These are phyloP conservation scores for Scomber scombrus DNA, from an alignment of 2,113 vertebrate species.

Conservation along the genomic window DNA sequence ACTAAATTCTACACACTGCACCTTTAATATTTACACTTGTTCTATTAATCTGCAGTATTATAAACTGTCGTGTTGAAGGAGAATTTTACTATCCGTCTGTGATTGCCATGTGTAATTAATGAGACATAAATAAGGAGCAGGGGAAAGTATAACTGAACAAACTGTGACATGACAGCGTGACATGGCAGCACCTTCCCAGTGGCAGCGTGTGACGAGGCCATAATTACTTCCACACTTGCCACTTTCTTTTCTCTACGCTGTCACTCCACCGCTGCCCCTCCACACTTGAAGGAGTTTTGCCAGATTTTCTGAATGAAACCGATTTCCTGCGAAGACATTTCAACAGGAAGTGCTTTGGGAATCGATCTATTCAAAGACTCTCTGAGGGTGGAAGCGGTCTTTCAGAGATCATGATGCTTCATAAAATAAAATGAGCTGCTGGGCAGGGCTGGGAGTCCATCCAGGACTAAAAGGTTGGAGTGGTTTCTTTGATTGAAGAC, in stretches of 20 bases:
- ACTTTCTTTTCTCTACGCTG: background rate
- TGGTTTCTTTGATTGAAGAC: background rate
- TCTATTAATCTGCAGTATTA: too few relatives aligned
- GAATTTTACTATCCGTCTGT: too few relatives aligned
- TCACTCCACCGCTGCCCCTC: constrained; percentile 2
- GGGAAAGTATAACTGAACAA: too few relatives aligned
- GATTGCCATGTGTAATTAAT: too few relatives aligned
- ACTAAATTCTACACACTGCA: too few relatives aligned
- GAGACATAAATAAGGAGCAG: too few relatives aligned
- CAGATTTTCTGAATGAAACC: constrained; percentile 29
- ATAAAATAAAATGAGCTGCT: background rate
- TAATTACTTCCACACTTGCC: constrained; percentile 4
- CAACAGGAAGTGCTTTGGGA: constrained; percentile 24
- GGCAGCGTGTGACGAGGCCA: background rate
- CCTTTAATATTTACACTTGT: too few relatives aligned
- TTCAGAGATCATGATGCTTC: background rate
- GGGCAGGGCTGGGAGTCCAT: background rate
- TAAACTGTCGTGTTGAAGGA: too few relatives aligned
- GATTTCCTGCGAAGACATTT: constrained; percentile 32
- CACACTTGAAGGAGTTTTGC: constrained; percentile 6
- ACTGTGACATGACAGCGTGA: too few relatives aligned
- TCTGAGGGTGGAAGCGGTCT: background rate
- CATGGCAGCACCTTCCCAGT: background rate
- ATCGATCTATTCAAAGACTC: background rate
- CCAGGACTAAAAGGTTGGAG: constrained; percentile 13